Conservation (phyloP, 1,140 invertebrate genomes). For the Tachypleus tridentatus region DNA sequence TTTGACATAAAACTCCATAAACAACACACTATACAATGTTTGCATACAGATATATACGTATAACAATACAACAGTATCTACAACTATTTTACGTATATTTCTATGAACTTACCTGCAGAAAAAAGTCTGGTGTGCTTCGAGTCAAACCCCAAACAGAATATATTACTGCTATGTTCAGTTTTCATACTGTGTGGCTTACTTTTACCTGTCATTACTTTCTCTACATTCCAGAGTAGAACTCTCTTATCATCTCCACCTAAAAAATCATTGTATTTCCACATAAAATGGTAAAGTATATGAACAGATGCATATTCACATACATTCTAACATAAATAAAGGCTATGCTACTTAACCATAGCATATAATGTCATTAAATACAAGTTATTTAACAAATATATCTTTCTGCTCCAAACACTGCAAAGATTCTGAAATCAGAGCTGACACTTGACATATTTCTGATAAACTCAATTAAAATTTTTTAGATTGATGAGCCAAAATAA, state of each 20-base stretch:
- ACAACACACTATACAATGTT: not conserved
- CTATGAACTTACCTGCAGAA: slow-evolving; percentile 51
- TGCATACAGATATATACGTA: not conserved
- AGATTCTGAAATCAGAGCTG: too few relatives aligned
- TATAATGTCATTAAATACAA: too few relatives aligned
- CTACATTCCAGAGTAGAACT: slow-evolving; percentile 76
- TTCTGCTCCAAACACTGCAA: too few relatives aligned
- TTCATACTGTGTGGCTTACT: slow-evolving; percentile 52
- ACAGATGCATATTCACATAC: too few relatives aligned
- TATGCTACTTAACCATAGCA: too few relatives aligned
- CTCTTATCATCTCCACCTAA: slow-evolving; percentile 81
- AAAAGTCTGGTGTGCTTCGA: slow-evolving; percentile 64
- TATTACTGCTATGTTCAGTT: slow-evolving; percentile 76
- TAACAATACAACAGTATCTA: not conserved
- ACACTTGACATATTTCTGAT: too few relatives aligned
- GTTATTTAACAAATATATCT: too few relatives aligned
- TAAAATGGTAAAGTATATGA: too few relatives aligned
- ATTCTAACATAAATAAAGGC: too few relatives aligned
- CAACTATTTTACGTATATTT: not conserved
- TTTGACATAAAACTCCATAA: too few relatives aligned
- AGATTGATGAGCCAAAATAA: too few relatives aligned
- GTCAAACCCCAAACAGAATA: slow-evolving; percentile 82
- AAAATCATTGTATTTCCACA: slow-evolving; percentile 11
- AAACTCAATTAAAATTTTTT: too few relatives aligned
- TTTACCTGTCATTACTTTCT: slow-evolving; percentile 53